phyloP scores from a whole-genome alignment of 2,113 vertebrate genomes.

The Rhinogobius similis region DNA sequence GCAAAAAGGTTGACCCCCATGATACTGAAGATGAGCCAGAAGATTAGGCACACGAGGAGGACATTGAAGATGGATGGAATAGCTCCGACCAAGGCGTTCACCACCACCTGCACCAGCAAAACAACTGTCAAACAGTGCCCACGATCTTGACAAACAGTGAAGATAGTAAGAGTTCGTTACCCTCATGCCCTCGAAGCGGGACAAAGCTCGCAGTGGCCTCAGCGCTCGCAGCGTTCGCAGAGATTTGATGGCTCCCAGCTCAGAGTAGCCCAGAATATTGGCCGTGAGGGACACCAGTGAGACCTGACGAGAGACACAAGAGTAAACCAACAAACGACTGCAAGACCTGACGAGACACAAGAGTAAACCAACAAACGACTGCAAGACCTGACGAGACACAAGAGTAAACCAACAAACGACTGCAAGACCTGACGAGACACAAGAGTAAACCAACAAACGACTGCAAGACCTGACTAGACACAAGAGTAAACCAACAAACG shows the following conservation, averaged over 20 bases:
- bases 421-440: too few species aligned
- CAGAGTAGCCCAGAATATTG: constrained; percentile 91
- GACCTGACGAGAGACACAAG: constrained; percentile 76
- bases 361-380: too few species aligned
- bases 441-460: too few species aligned
- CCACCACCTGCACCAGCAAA: constrained; percentile 83
- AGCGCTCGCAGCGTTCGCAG: constrained; percentile 89
- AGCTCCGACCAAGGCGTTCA: constrained; percentile 91
- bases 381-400: too few species aligned
- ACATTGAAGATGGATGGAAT: constrained; percentile 97
- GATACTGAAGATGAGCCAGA: constrained; percentile 98
- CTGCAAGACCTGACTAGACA: too few species aligned
- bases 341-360: too few species aligned
- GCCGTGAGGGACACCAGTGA: constrained; percentile 91
- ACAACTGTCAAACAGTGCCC: neutral
- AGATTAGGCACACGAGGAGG: constrained; percentile 93
- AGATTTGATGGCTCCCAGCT: constrained; percentile 93
- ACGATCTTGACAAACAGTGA: neutral
- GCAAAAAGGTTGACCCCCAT: constrained; percentile 97
- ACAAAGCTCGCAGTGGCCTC: constrained; percentile 90
- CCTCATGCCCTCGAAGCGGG: constrained; percentile 96
- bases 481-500: too few species aligned
- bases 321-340: neutral
- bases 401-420: too few species aligned
- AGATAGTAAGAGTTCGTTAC: constrained; percentile 62